phyloP scores from a whole-genome alignment of 2,888 invertebrate genomes.

The Rugalucina vietnamica region DNA sequence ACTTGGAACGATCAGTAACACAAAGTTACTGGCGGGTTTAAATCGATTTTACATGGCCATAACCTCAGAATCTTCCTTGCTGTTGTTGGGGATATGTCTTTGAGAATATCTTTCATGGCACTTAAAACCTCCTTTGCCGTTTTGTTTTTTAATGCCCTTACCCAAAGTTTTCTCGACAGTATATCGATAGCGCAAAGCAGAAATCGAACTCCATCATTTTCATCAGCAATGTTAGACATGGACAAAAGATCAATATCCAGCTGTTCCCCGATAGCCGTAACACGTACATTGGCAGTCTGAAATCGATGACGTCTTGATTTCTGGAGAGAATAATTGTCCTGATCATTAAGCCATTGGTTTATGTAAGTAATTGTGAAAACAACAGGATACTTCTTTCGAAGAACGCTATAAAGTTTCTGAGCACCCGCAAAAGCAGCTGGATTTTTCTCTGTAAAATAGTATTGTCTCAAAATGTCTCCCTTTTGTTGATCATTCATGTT shows the following conservation, averaged over 20 bases:
- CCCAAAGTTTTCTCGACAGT: conserved; percentile 33
- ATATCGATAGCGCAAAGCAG: conserved; percentile 43
- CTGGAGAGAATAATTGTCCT: conserved; percentile 45
- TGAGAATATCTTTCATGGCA: conserved; percentile 43
- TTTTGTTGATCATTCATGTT: conserved; percentile 21
- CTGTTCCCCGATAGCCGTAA: conserved; percentile 36
- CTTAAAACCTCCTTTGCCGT: conserved; percentile 33
- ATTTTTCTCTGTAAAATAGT: conserved; percentile 42
- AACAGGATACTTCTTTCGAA: conserved; percentile 32
- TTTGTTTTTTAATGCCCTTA: conserved; percentile 38
- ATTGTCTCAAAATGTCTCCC: conserved; percentile 21
- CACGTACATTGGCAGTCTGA: conserved; percentile 42
- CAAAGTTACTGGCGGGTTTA: no score
- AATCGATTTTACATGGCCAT: no score
- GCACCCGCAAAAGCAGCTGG: conserved; percentile 33
- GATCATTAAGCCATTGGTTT: conserved; percentile 38
- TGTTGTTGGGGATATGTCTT: conserved; percentile 23
- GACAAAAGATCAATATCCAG: conserved; percentile 47
- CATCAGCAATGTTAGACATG: conserved; percentile 36
- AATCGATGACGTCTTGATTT: conserved; percentile 32
- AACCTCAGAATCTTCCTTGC: conserved; percentile 29
- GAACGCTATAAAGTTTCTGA: conserved; percentile 28
- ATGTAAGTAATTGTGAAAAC: conserved; percentile 29
- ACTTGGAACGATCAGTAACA: no score
- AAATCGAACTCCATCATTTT: conserved; percentile 44